Evolutionary conservation across 2,888 invertebrate genomes (phyloP), one percentile per base, ranked within the genome.

Genomic region (Glyphotaelius pellucidus): DNA sequence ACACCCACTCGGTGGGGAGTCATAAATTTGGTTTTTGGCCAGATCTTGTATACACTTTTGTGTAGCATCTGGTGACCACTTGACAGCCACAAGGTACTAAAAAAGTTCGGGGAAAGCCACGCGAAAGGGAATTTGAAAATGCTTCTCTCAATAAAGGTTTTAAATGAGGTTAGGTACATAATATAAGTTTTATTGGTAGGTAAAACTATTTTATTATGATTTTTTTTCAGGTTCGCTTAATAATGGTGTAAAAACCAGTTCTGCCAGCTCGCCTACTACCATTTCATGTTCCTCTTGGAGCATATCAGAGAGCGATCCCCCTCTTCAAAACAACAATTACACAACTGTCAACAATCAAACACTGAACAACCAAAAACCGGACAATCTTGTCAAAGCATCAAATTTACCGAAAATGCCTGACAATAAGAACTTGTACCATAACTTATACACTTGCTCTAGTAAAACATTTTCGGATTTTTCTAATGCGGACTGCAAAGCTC

Each of bases 391-490:
- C 14, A 89, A 79, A n/a, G 32, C 67, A 4, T 35, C 83, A 19
- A 84, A 85, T 84, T 31, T 79, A n/a, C 19, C 47, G n/a, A 30
- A 84, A 32, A 32, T 25, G 30, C 80, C 52, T 47, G 80, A 84
- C 81, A 35, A 31, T 38, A 88, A 84, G 38, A n/a, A 84, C 80
- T 4, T 67, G 31, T 80, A 31, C 35, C 81, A 80, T 79, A 90
- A 91, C 32, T 91, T 92, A 80, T 92, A 92, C 85, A 80, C 90
- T 25, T 93, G 92, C 88, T 86, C 92, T 15, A 93, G 92, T 30
- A 93, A 92, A 85, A 93, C 93, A 9, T 91, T 93, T 35, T 90
- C 92, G 31, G 92, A 93, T 42, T 93, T 93, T 90, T 92, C 93
- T 19, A 79, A 67, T 4, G 89, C 67, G n/a, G 81, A 67, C 32